Conservation (phyloP, 2,888 invertebrate species). For the Saturnia japonica region DNA sequence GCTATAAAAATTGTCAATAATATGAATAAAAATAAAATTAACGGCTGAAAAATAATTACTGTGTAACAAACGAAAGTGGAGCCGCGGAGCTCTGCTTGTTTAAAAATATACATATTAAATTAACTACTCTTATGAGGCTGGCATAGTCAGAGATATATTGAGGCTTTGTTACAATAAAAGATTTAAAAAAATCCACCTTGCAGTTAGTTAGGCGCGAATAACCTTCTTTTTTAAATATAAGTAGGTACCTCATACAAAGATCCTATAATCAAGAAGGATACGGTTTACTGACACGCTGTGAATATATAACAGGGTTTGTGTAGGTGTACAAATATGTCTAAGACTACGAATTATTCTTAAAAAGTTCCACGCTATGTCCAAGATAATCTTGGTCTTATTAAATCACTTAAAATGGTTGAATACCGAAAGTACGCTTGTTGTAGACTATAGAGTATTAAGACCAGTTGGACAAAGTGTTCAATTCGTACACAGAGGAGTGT, state of each 20-base stretch:
- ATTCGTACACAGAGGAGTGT: not conserved
- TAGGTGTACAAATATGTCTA: not conserved
- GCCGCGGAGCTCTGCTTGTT: too few relatives aligned
- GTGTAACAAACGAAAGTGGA: too few relatives aligned
- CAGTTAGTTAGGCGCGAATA: not conserved
- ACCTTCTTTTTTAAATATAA: not conserved
- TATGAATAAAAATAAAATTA: too few relatives aligned
- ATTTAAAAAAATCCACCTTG: too few relatives aligned
- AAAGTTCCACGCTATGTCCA: not conserved
- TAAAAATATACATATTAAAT: too few relatives aligned
- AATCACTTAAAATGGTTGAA: not conserved
- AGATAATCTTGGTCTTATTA: not conserved
- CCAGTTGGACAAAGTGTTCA: not conserved
- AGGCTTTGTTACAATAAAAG: too few relatives aligned
- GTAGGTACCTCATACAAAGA: not conserved
- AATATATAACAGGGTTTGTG: not conserved
- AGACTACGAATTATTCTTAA: constrained; percentile 7
- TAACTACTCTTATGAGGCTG: too few relatives aligned
- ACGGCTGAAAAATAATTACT: too few relatives aligned
- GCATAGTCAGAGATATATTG: too few relatives aligned
- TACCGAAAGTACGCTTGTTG: not conserved
- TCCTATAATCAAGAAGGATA: not conserved
- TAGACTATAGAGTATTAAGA: not conserved
- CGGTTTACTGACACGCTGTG: not conserved
- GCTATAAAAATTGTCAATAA: too few relatives aligned